Evolutionary conservation across 2,113 vertebrate species (phyloP).

Genomic region (Protobothrops mucrosquamatus): DNA sequence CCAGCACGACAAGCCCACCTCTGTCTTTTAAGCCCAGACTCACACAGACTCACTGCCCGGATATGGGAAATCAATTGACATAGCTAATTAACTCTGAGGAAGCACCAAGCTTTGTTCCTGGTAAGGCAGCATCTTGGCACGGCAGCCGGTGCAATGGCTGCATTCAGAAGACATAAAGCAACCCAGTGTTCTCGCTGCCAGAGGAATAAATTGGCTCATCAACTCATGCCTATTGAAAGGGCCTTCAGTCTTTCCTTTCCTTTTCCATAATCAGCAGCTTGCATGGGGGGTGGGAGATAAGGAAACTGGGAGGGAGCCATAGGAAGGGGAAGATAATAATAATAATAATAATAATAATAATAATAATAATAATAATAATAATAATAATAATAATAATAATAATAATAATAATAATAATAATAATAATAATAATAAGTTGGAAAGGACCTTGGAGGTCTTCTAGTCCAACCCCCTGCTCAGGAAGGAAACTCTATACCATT

Average conservation of each 20-base stretch:
- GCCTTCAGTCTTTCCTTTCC: neutral
- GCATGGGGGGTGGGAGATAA: neutral
- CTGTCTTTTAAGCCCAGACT: neutral
- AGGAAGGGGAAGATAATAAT: neutral
- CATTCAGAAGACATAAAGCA: neutral
- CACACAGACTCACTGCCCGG: neutral
- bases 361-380: too few relatives aligned
- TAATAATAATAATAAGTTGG: too few relatives aligned
- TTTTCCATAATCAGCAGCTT: neutral
- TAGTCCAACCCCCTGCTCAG: too few relatives aligned
- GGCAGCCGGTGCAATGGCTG: neutral
- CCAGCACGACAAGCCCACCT: neutral
- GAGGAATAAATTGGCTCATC: neutral
- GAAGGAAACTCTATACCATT: neutral
- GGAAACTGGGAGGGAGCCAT: neutral
- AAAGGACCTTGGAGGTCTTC: too few relatives aligned
- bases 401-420: too few relatives aligned
- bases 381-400: too few relatives aligned
- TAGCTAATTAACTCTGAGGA: slow-evolving; percentile 1
- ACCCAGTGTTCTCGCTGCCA: neutral
- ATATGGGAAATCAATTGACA: slow-evolving; percentile 3
- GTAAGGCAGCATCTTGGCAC: neutral
- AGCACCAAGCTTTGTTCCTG: neutral
- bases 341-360: too few relatives aligned
- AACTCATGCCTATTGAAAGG: neutral